Evolutionary conservation across 1,140 invertebrate genomes (phyloP).

Genomic region (Euura saliciscinereae): DNA sequence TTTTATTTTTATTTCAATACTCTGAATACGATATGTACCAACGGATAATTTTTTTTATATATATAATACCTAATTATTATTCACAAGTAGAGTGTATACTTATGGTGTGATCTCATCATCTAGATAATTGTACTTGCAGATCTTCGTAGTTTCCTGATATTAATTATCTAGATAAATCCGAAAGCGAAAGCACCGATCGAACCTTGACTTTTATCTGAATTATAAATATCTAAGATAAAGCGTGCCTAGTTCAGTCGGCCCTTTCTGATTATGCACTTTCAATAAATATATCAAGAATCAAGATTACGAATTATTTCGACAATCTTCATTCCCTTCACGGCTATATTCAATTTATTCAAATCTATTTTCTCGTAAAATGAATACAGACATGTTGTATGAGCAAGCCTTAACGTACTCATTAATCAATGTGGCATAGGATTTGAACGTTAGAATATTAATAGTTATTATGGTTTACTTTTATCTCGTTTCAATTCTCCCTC

Average conservation of each 20-base stretch:
- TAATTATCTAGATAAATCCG: conserved; percentile 15
- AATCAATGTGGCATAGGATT: background rate
- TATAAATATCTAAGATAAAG: conserved; percentile 11
- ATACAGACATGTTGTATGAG: background rate
- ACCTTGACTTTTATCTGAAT: background rate
- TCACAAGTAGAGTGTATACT: background rate
- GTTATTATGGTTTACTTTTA: background rate
- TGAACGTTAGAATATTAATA: background rate
- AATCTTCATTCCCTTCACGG: background rate
- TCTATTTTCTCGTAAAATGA: background rate
- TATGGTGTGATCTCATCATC: conserved; percentile 10
- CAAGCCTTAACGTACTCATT: background rate
- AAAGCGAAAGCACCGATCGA: conserved; percentile 11
- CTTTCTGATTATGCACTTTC: conserved; percentile 34
- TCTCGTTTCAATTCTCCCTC: background rate
- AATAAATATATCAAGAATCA: conserved; percentile 28
- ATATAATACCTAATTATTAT: conserved; percentile 13
- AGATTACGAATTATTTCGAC: conserved; percentile 18
- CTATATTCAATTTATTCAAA: background rate
- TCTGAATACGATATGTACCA: conserved; percentile 47
- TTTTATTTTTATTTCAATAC: background rate
- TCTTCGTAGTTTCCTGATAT: background rate
- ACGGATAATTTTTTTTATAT: conserved; percentile 34
- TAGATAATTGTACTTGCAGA: conserved; percentile 9
- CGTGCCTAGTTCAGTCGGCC: conserved; percentile 26